Evolutionary conservation across 2,113 vertebrate species (phyloP).

Genomic region (Xenotilapia caudafasciata): DNA sequence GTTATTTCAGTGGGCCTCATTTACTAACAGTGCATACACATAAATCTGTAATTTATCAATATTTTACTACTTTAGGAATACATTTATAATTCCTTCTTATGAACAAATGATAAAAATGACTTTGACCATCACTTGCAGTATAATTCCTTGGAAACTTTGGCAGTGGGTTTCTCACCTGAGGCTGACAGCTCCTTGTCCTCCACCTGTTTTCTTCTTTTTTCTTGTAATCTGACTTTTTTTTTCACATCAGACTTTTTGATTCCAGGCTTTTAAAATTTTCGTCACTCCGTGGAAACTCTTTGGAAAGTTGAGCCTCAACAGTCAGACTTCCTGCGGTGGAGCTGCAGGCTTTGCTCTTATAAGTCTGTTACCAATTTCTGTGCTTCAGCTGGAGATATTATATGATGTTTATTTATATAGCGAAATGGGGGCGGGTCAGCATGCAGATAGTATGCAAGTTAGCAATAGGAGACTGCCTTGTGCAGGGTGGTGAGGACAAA

Average conservation of each 20-base stretch:
- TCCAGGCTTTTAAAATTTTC: background rate
- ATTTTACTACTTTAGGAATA: background rate
- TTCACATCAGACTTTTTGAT: background rate
- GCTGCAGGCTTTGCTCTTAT: background rate
- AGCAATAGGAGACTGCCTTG: background rate
- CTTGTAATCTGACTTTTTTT: background rate
- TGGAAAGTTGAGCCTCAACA: background rate
- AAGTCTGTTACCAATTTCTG: background rate
- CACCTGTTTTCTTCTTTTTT: background rate
- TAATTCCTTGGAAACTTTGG: background rate
- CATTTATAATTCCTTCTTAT: background rate
- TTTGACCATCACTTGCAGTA: background rate
- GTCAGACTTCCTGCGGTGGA: background rate
- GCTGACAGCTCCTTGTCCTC: background rate
- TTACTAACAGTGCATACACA: background rate
- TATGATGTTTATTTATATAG: background rate
- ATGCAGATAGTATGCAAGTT: background rate
- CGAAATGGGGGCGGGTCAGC: rapidly evolving
- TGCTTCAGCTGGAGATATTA: background rate
- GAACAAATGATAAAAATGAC: background rate
- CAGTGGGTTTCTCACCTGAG: background rate
- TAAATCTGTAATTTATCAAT: background rate
- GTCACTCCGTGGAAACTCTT: background rate
- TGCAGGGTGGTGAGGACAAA: background rate
- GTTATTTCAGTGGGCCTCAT: background rate